Base-by-base conservation (phyloP, 2,113 vertebrate genomes). In the Misgurnus anguillicaudatus region DNA sequence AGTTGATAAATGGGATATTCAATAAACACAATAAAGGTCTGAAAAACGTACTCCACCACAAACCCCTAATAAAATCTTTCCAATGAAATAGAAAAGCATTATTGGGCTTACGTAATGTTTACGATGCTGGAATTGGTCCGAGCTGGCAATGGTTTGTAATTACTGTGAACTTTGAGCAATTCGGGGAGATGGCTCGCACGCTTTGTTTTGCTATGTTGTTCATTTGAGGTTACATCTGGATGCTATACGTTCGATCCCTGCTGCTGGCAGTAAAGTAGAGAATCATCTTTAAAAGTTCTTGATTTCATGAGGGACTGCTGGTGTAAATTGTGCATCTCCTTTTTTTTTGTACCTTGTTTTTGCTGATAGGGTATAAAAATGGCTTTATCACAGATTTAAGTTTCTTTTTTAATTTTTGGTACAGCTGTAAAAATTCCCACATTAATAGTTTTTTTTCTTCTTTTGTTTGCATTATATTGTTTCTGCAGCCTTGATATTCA, bases 401-500 rank as follows among this genome's bases (percentile, higher is more conserved):
- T 65, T 88, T 92, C n/a, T 82, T 83, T 79, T 81, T 84, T 78
- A 83, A 80, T 19, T 92, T 90, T 90, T 91, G 93, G 94, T 95
- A 95, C 93, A 92, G 92, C 92, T 95, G 94, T 95, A 94, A 94
- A 94, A 82, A 94, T 94, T 95, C 81, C 81, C 84, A 86, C 93
- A 91, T 91, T 91, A 91, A 92, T 93, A 93, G 88, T 88, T 92
- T 90, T 82, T 71, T 91, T 31, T 31, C 24, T 31, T 90, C 88
- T 90, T 91, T 82, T 77, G 75, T 86, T 85, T 81, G 83, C 78
- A 83, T 83, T 77, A 82, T 93, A 91, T 87, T 94, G 92, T 94
- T 94, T 91, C 94, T 94, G 93, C 92, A 95, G 93, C 94, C 94
- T 95, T 96, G 94, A 95, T 95, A 96, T 95, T 95, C 94, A 96